A percentile compares a stretch with the other conserved stretches of the same genome.
These are phyloP conservation scores for Pemphigus obesinymphae DNA, from an alignment of 1,140 invertebrate genomes.

Conservation along the genomic window DNA sequence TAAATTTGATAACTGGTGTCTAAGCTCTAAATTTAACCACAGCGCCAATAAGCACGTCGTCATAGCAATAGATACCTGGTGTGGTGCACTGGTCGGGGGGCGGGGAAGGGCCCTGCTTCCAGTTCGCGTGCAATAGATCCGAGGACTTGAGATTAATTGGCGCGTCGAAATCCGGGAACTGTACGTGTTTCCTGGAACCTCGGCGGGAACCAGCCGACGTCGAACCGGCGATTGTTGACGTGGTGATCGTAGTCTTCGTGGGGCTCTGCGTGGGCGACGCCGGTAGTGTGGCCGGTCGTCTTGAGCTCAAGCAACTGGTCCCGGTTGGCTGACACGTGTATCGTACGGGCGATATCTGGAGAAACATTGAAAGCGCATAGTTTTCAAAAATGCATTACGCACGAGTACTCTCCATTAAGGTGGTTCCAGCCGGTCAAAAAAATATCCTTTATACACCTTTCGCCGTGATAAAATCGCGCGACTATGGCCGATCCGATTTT, in stretches of 20 bases:
- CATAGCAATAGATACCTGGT: background rate
- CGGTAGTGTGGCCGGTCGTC: conserved; percentile 44
- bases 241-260: conserved; percentile 23
- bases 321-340: conserved; percentile 47
- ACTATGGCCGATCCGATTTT: too few species aligned
- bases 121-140: conserved; percentile 42
- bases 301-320: conserved; percentile 46
- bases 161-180: conserved; percentile 43
- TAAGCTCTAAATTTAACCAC: too few species aligned
- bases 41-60: too few species aligned
- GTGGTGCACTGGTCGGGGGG: background rate
- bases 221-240: background rate
- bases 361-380: too few species aligned
- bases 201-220: background rate
- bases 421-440: too few species aligned
- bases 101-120: conserved; percentile 33
- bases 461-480: too few species aligned
- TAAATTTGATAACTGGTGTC: too few species aligned
- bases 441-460: too few species aligned
- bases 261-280: conserved; percentile 45
- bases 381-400: too few species aligned
- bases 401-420: too few species aligned
- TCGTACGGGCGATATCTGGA: conserved; percentile 44
- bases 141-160: background rate
- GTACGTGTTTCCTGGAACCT: conserved; percentile 46